Evolutionary conservation across 2,888 invertebrate genomes (phyloP).

Genomic region (Oxycera nigricornis): DNA sequence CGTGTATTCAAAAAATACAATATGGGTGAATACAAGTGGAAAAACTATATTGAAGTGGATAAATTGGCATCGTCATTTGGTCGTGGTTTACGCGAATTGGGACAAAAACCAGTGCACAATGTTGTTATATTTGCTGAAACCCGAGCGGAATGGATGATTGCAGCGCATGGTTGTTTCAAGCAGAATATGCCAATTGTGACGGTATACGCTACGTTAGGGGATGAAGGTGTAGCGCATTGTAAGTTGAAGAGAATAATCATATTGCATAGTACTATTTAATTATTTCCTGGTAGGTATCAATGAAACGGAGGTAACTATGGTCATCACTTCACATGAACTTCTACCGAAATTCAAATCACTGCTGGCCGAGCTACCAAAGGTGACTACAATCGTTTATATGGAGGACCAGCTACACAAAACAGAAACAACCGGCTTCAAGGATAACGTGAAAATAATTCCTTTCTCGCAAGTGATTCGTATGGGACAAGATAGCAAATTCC

Average conservation of each 20-base stretch:
- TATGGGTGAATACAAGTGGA: constrained; percentile 94
- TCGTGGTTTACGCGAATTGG: constrained; percentile 82
- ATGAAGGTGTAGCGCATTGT: constrained; percentile 95
- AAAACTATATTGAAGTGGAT: constrained; percentile 78
- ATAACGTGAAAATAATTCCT: constrained; percentile 74
- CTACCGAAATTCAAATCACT: constrained; percentile 88
- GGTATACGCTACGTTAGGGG: constrained; percentile 95
- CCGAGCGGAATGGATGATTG: constrained; percentile 96
- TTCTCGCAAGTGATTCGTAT: constrained; percentile 74
- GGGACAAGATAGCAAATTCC: constrained; percentile 65
- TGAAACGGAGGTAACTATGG: constrained; percentile 92
- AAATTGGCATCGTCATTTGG: constrained; percentile 79
- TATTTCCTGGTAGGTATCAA: constrained; percentile 68
- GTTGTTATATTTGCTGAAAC: constrained; percentile 97
- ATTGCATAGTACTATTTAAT: neutral
- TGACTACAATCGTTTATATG: constrained; percentile 84
- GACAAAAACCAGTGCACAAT: constrained; percentile 74
- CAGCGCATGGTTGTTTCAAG: constrained; percentile 95
- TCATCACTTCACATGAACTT: constrained; percentile 92
- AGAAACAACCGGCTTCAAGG: constrained; percentile 74
- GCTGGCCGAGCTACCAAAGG: constrained; percentile 73
- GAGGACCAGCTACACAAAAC: constrained; percentile 84
- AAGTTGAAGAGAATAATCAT: no score
- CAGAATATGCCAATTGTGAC: constrained; percentile 95
- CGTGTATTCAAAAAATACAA: constrained; percentile 96